phyloP scores from a whole-genome alignment of 2,797 vertebrate species.

The Psittacula derbiana region DNA sequence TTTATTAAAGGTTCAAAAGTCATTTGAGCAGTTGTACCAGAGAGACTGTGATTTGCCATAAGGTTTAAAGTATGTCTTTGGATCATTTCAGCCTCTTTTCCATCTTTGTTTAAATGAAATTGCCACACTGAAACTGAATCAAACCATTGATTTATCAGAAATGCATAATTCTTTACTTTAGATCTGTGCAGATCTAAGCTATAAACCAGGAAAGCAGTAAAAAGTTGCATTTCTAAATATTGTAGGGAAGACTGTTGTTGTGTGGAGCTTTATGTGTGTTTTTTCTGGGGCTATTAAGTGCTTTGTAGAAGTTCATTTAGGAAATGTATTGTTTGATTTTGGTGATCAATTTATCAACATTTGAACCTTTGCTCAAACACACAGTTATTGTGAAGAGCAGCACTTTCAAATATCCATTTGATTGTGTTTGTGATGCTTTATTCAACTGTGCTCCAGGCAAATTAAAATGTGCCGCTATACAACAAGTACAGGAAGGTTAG shows the following conservation, averaged over 20 bases:
- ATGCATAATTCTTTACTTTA: conserved; percentile 5
- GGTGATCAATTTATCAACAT: conserved; percentile 52
- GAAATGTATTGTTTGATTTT: conserved; percentile 51
- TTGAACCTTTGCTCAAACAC: conserved; percentile 24
- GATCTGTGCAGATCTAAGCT: conserved; percentile 48
- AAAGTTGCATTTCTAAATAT: conserved; percentile 51
- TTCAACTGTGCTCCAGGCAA: conserved; percentile 36
- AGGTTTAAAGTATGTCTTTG: background rate
- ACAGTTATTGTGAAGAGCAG: background rate
- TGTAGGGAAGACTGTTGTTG: conserved; percentile 17
- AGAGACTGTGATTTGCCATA: background rate
- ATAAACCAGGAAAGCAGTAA: conserved; percentile 64
- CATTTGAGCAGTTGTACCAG: background rate
- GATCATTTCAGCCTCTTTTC: background rate
- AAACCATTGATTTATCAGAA: background rate
- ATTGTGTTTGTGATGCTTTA: conserved; percentile 47
- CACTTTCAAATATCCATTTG: conserved; percentile 42
- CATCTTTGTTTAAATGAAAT: background rate
- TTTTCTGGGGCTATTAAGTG: conserved; percentile 8
- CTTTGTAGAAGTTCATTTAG: conserved; percentile 27
- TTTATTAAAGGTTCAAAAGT: background rate
- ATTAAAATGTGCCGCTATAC: conserved; percentile 47
- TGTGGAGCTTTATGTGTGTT: background rate
- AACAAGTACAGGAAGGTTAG: conserved; percentile 54
- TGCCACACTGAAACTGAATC: background rate